Percentiles rank a stretch among this genome's conserved stretches.
These are phyloP conservation scores for Aplochiton taeniatus DNA, from an alignment of 2,797 vertebrate species.

Conservation along the genomic window DNA sequence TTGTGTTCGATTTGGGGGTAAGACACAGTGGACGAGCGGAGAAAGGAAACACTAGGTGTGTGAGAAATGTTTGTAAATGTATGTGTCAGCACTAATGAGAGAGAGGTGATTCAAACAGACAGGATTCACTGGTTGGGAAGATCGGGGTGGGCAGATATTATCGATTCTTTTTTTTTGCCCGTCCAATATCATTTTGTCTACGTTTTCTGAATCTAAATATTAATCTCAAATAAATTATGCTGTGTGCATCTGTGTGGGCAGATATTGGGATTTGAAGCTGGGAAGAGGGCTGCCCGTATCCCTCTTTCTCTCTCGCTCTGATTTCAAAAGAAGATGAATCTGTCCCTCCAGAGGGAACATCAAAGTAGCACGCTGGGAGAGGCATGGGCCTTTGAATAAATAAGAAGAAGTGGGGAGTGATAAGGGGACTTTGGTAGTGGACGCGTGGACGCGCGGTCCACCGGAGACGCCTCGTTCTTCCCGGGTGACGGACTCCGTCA, in stretches of 20 bases:
- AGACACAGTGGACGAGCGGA: background rate
- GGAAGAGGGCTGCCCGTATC: background rate
- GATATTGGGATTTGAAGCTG: no score
- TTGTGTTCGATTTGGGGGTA: slow-evolving; percentile 2
- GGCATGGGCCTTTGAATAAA: slow-evolving; percentile 27
- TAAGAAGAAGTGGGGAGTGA: slow-evolving; percentile 32
- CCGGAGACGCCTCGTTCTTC: no score
- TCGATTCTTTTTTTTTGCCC: no score
- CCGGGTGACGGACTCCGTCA: no score
- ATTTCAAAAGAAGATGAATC: slow-evolving; percentile 27
- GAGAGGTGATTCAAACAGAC: no score
- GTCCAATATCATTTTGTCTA: no score
- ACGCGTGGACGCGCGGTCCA: background rate
- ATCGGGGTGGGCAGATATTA: no score
- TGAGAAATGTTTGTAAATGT: background rate
- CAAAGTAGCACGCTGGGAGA: slow-evolving; percentile 38
- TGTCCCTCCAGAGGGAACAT: slow-evolving; percentile 20
- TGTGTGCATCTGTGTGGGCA: no score
- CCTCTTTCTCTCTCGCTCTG: slow-evolving; percentile 7
- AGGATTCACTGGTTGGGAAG: no score
- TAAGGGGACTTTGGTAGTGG: slow-evolving; percentile 30
- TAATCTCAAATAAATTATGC: no score
- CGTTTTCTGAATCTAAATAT: no score
- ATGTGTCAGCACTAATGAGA: no score
- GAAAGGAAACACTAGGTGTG: background rate